Evolutionary conservation across 1,140 invertebrate genomes (phyloP).

Genomic region (Drosophila insularis): DNA sequence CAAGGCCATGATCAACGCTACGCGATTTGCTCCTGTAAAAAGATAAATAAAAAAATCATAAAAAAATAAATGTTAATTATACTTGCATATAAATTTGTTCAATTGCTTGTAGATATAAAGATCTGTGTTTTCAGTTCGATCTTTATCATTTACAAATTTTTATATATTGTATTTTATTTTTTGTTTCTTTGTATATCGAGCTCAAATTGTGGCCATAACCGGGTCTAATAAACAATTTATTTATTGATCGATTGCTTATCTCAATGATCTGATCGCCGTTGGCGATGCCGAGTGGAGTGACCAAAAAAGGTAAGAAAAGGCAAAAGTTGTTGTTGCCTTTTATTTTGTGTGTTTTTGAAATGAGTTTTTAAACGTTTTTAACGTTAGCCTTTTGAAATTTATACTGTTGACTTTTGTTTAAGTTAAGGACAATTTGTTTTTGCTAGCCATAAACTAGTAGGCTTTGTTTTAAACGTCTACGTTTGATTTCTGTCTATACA

Average conservation of each 20-base stretch:
- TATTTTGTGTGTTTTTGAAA: conserved; percentile 27
- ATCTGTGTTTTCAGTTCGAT: conserved; percentile 55
- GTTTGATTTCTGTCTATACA: not conserved
- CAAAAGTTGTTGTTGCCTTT: conserved; percentile 14
- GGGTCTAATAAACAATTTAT: conserved; percentile 76
- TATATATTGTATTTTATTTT: conserved; percentile 7
- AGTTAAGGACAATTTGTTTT: not conserved
- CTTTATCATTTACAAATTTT: conserved; percentile 79
- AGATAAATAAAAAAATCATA: conserved; percentile 28
- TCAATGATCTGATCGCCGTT: conserved; percentile 26
- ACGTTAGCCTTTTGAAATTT: conserved; percentile 60
- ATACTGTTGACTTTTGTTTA: conserved; percentile 37
- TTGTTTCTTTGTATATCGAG: conserved; percentile 23
- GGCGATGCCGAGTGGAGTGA: conserved; percentile 36
- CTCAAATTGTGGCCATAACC: conserved; percentile 74
- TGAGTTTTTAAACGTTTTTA: conserved; percentile 43
- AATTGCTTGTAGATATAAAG: conserved; percentile 42
- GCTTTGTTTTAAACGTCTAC: not conserved
- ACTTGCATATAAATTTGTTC: conserved; percentile 27
- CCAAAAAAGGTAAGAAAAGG: conserved; percentile 57
- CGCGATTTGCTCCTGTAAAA: conserved; percentile 92
- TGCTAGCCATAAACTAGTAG: not conserved
- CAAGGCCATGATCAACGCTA: conserved; percentile 93
- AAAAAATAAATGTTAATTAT: not conserved
- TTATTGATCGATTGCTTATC: conserved; percentile 51